Evolutionary conservation across 2,888 invertebrate genomes (phyloP).

Genomic region (Archaeoteleia sp.): DNA sequence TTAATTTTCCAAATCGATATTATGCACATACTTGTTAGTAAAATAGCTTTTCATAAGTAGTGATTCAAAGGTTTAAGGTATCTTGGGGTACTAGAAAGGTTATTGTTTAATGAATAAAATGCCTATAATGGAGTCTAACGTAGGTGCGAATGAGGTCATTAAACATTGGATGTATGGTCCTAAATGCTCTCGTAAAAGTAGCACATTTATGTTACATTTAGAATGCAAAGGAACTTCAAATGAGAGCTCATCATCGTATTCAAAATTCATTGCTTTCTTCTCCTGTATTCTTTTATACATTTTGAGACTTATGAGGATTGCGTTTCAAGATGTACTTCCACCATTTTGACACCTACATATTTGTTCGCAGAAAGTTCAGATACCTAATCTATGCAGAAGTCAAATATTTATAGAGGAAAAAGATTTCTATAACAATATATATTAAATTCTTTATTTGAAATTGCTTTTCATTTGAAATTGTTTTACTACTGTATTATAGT

Average conservation of each 20-base stretch:
- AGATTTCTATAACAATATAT: too few relatives aligned
- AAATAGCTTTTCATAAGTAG: too few relatives aligned
- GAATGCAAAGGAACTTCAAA: conserved; percentile 6
- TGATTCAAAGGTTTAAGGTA: background rate
- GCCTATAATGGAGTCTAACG: background rate
- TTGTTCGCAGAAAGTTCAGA: background rate
- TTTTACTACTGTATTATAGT: too few relatives aligned
- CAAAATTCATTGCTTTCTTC: background rate
- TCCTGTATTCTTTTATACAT: background rate
- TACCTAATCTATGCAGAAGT: background rate
- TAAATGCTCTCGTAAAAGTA: conserved; percentile 7
- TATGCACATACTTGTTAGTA: too few relatives aligned
- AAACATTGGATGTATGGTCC: conserved; percentile 1
- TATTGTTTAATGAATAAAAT: conserved; percentile 3
- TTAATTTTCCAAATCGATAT: background rate
- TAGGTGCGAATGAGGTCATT: background rate
- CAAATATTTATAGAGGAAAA: too few relatives aligned
- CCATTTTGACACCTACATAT: conserved; percentile 1
- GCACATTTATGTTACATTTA: background rate
- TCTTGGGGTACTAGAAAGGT: background rate
- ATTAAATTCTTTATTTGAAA: too few relatives aligned
- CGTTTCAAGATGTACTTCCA: conserved; percentile 6
- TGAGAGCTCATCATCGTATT: background rate
- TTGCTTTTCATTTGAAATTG: too few relatives aligned
- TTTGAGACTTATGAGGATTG: conserved; percentile 1